Base-by-base conservation (phyloP, 2,797 vertebrate genomes). In the Sebastiscus tertius region DNA sequence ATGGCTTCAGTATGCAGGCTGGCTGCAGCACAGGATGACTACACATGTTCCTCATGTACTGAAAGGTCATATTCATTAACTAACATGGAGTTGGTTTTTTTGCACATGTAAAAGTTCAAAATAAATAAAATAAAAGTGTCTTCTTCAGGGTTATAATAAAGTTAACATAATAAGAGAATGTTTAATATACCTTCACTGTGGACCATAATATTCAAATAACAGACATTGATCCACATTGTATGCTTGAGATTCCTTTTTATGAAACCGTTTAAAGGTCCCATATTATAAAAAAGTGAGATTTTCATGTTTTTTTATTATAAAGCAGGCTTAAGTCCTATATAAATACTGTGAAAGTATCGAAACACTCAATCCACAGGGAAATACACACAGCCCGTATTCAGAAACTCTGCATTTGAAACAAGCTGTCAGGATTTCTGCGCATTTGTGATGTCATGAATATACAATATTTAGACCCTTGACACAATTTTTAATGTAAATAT, bases 1-100 rank as follows among this genome's bases (percentile, higher is more conserved):
- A 70, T 87, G 85, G 80, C 83, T 54, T 27, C 31, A 22, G 42
- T 31, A 4, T 46, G 61, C 80, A 26, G 16, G 59, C 73, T 70
- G 33, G 55, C 73, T 70, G 33, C 63, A 67, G 24, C 46, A 31
- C 68, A 34, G 0, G 22, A 67, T 64, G 72, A 73, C 34, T 68
- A 0, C 39, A 64, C 54, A 49, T 11, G 22, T 14, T 20, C 7
- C 4, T 22, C 11, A 74, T 27, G 24, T 2, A 10, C 58, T 56
- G 56, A 16, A 22, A 18, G 10, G 12, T 3, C 26, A 5, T 18
- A n/a, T 22, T 16, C 49, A 13, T 5, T 12, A 7, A 65, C 11
- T 14, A n/a, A 24, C 18, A 46, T 5, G 14, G 6, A 24, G n/a
- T 5, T 49, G 20, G 4, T 5, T 2, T 39, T 49, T 8, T 39